Percentiles rank a stretch among this genome's conserved stretches.
These are phyloP conservation scores for Phyllotreta cruciferae DNA, from an alignment of 2,888 invertebrate genomes.

Conservation along the genomic window DNA sequence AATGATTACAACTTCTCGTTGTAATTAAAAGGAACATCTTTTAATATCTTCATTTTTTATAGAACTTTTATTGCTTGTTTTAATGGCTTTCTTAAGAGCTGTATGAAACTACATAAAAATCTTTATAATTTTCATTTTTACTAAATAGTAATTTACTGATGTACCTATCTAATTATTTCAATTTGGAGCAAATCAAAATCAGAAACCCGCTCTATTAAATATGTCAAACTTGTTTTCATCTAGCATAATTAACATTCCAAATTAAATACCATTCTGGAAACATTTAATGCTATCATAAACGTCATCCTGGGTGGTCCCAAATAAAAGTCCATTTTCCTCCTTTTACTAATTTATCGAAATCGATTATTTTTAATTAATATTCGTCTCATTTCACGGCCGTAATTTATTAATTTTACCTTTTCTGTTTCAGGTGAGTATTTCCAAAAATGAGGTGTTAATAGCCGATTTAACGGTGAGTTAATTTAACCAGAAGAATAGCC, in stretches of 20 bases:
- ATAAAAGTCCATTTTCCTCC: conserved; percentile 8
- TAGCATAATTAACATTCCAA: conserved; percentile 30
- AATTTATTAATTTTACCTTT: conserved; percentile 15
- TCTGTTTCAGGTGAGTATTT: conserved; percentile 27
- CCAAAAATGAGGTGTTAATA: conserved; percentile 3
- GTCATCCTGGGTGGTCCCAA: conserved; percentile 25
- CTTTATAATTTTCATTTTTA: too few relatives aligned
- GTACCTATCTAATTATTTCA: too few relatives aligned
- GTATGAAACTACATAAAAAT: too few relatives aligned
- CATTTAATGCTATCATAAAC: conserved; percentile 18
- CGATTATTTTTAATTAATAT: conserved; percentile 33
- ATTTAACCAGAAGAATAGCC: background rate
- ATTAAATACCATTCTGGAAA: conserved; percentile 20
- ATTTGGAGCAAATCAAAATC: too few relatives aligned
- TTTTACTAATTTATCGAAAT: conserved; percentile 22
- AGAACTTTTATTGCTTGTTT: too few relatives aligned
- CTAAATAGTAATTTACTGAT: too few relatives aligned
- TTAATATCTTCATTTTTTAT: too few relatives aligned
- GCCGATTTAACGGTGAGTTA: conserved; percentile 9
- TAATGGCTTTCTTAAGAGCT: too few relatives aligned
- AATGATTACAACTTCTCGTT: too few relatives aligned
- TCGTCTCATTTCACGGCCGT: conserved; percentile 3
- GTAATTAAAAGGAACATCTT: too few relatives aligned
- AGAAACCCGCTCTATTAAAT: too few relatives aligned
- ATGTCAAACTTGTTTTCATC: conserved; percentile 23